Percentiles rank a stretch among this genome's conserved stretches.
phyloP scores from a whole-genome alignment of 2,113 vertebrate genomes.

The Etheostoma spectabile region DNA sequence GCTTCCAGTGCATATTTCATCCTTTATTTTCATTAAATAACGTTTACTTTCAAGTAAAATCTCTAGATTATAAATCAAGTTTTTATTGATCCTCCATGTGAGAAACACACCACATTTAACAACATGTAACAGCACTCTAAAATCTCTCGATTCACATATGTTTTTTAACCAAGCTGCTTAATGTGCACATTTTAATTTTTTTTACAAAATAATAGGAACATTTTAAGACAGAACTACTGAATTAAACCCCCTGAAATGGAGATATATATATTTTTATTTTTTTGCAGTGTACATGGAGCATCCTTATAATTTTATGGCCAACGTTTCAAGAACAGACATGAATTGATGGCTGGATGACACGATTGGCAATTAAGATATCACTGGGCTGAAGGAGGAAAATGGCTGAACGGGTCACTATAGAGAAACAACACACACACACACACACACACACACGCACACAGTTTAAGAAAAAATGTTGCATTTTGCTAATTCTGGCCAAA shows the following conservation, averaged over 20 bases:
- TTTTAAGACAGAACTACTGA: background rate
- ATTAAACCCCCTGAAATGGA: too few species aligned
- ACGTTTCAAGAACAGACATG: background rate
- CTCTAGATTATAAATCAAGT: background rate
- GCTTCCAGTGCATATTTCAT: background rate
- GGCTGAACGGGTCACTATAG: background rate
- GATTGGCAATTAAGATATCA: conserved; percentile 34
- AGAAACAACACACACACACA: background rate
- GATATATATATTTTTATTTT: background rate
- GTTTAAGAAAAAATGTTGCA: background rate
- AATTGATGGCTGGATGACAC: conserved; percentile 21
- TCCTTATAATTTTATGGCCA: conserved; percentile 10
- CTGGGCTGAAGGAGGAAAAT: background rate
- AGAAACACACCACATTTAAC: too few species aligned
- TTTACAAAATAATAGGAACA: background rate
- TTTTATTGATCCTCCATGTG: too few species aligned
- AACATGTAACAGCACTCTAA: too few species aligned
- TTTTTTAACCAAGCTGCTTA: background rate
- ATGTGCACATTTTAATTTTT: background rate
- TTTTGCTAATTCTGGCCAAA: background rate
- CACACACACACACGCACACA: background rate
- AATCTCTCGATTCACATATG: background rate
- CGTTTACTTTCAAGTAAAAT: background rate
- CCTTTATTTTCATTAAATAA: background rate
- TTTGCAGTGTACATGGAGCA: conserved; percentile 5